Percentiles rank a stretch among this genome's conserved stretches.
Conservation (phyloP, 1,140 invertebrate genomes). For the Sitobion miscanthi region DNA sequence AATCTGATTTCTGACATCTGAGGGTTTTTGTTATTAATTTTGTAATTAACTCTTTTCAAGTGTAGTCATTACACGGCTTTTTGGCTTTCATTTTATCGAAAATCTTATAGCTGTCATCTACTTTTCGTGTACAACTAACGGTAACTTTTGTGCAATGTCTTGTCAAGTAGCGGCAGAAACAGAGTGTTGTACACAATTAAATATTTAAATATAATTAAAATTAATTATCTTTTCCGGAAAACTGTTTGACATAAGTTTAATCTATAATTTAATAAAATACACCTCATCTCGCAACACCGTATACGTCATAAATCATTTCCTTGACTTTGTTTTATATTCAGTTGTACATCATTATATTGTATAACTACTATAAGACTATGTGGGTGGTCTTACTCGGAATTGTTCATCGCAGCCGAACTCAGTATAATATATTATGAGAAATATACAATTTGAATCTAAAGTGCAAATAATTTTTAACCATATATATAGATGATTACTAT, state of each 20-base stretch:
- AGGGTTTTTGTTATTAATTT: conserved; percentile 17
- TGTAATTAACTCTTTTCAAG: conserved; percentile 22
- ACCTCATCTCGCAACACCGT: not conserved
- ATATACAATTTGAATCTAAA: not conserved
- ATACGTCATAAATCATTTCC: not conserved
- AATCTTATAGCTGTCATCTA: not conserved
- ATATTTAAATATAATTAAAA: conserved; percentile 32
- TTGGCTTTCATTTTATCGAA: conserved; percentile 13
- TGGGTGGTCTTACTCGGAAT: not conserved
- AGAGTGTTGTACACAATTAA: not conserved
- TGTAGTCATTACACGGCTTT: not conserved
- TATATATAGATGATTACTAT: not conserved
- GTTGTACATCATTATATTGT: not conserved
- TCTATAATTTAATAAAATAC: not conserved
- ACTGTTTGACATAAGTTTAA: not conserved
- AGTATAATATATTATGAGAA: not conserved
- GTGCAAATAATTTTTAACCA: not conserved
- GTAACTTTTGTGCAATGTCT: not conserved
- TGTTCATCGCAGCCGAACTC: not conserved
- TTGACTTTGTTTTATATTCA: not conserved
- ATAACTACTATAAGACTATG: too few relatives aligned
- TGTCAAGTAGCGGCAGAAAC: not conserved
- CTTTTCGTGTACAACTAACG: not conserved
- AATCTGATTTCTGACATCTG: not conserved
- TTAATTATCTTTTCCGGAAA: not conserved